Conservation (phyloP, 2,113 vertebrate genomes). For the Emydura subglobosa region DNA sequence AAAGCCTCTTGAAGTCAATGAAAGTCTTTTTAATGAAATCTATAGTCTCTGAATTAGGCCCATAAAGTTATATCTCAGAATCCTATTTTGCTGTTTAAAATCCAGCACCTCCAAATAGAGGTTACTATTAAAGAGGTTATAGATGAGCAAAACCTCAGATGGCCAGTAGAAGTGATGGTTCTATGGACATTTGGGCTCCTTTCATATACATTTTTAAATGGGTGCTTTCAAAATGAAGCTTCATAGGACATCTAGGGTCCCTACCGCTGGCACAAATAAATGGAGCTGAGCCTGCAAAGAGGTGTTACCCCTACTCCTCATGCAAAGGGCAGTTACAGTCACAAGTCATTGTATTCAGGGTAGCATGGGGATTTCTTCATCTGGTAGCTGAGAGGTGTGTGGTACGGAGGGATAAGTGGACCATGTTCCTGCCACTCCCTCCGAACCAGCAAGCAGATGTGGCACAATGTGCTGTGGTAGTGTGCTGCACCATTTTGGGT, state of each 20-base stretch:
- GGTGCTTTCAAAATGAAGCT: slow-evolving; percentile 9
- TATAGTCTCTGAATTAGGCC: not conserved
- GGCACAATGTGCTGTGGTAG: not conserved
- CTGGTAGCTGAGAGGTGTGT: not conserved
- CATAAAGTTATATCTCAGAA: not conserved
- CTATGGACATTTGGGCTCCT: not conserved
- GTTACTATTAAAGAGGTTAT: not conserved
- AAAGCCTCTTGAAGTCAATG: slow-evolving; percentile 4
- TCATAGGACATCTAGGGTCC: not conserved
- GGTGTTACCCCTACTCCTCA: not conserved
- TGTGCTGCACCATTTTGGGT: not conserved
- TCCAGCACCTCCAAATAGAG: not conserved
- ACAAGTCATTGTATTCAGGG: not conserved
- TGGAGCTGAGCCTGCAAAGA: not conserved
- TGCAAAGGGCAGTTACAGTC: not conserved
- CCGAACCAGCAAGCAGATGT: rapidly evolving
- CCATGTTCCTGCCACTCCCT: not conserved
- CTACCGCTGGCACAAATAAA: not conserved
- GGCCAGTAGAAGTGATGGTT: not conserved
- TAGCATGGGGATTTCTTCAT: not conserved
- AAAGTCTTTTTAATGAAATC: not conserved
- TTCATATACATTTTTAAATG: not conserved
- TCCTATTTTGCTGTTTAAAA: not conserved
- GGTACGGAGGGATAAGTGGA: not conserved
- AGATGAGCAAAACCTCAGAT: not conserved